Base-by-base conservation (phyloP, 2,797 vertebrate genomes). In the Sebastes wilsoni region DNA sequence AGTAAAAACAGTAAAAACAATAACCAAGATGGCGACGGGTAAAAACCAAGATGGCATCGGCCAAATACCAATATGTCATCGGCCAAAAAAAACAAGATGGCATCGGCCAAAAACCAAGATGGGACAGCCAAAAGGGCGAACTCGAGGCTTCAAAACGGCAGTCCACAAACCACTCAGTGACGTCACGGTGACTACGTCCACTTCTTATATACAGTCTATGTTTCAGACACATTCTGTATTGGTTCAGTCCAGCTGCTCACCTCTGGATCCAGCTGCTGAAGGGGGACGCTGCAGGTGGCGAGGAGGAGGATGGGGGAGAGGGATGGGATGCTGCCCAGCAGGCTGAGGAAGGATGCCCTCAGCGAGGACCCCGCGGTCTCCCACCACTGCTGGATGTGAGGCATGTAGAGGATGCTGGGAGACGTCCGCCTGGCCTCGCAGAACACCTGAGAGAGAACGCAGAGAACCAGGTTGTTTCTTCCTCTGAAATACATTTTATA, bases 341-440 rank as follows among this genome's bases (percentile, higher is more conserved):
- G 90, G 66, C 95, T 96, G 25, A 92, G 95, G 89, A 99, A 98
- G 7, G 97, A 97, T 66, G 97, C 95, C 88, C 93, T 97, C 62
- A 98, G 61, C 0, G 96, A 93, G 1, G 79, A 62, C 66, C 96
- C 96, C 59, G 95, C 95, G 0, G 96, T 96, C 54, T 98, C 97
- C 98, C 98, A 99, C 98, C 97, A 99, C 74, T 94, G 89, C 84
- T 97, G 94, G 66, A 99, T 94, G 87, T 96, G 96, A 30, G 98
- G 97, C 27, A 98, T 86, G 84, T 97, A 99, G 38, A 99, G 81
- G 79, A 99, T 95, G 83, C 97, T 98, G 60, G 97, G 98, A 64
- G 96, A 95, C 2, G 97, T 97, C 66, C 95, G 95, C 85, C 96
- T 96, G 61, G 97, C 97, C 91, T 98, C 97, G n/a, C 78, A 54